Conservation (phyloP, 2,888 invertebrate genomes). For the Erebia epiphron region DNA sequence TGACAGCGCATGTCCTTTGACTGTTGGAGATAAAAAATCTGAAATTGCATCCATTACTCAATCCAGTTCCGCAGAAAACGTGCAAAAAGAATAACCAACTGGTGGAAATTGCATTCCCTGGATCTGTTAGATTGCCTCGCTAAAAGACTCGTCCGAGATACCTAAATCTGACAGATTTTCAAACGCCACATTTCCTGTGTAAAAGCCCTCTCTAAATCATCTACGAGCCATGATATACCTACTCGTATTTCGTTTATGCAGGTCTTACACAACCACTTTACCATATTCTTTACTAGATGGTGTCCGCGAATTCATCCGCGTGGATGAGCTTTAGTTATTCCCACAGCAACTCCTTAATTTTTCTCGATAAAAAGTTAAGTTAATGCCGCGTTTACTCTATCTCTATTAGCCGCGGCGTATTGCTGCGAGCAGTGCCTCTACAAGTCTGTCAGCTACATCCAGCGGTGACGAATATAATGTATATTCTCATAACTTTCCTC, state of each 20-base stretch:
- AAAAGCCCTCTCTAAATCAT: neutral
- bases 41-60: constrained; percentile 19
- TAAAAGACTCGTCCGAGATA: neutral
- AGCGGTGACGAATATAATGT: no score
- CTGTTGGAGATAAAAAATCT: neutral
- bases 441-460: no score
- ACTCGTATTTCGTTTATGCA: neutral
- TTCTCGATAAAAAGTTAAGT: no score
- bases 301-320: no score
- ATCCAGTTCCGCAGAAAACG: constrained; percentile 1
- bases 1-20: constrained; percentile 3
- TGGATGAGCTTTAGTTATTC: no score
- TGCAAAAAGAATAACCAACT: constrained; percentile 5
- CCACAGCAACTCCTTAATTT: no score
- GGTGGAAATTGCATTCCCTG: constrained; percentile 19
- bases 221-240: neutral
- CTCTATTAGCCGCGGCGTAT: no score
- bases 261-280: neutral
- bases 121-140: constrained; percentile 16
- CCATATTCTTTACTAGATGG: no score
- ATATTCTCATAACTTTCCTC: no score
- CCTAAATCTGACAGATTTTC: constrained; percentile 45
- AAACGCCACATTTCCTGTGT: constrained; percentile 82
- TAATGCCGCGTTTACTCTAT: no score
- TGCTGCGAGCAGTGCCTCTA: no score